A percentile compares a stretch with the other conserved stretches of the same genome.
Conservation (phyloP, 2,797 vertebrate genomes). For the Borostomias antarcticus region DNA sequence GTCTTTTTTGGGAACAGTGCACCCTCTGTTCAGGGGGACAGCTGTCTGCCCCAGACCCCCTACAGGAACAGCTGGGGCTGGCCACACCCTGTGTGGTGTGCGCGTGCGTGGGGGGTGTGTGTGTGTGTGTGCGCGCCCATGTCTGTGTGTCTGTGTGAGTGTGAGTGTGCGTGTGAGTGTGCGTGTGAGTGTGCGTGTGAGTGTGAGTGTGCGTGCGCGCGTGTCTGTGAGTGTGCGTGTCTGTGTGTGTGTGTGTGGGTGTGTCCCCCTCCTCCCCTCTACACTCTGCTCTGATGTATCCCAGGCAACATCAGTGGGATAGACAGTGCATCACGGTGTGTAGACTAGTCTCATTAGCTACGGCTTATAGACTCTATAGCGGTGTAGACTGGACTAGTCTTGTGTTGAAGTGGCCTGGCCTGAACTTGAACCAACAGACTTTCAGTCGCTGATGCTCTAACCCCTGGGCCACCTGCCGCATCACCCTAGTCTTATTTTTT, state of each 20-base stretch:
- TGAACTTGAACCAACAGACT: no score
- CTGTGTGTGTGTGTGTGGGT: not conserved
- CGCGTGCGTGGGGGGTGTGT: no score
- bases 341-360: no score
- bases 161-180: conserved; percentile 10
- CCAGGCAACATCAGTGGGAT: no score
- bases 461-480: no score
- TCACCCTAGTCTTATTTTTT: no score
- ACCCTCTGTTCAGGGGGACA: conserved; percentile 74
- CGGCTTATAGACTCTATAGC: no score
- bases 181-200: conserved; percentile 39
- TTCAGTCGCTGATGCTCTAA: no score
- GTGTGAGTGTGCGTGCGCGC: not conserved
- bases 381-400: no score
- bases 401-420: no score
- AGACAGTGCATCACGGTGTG: no score
- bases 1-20: conserved; percentile 70
- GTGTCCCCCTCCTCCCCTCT: conserved; percentile 18
- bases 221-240: conserved; percentile 19
- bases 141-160: conserved; percentile 35
- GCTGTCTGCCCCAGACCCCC: conserved; percentile 73
- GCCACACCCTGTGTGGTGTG: conserved; percentile 44
- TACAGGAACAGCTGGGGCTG: conserved; percentile 73
- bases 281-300: conserved; percentile 41
- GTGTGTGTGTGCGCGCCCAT: conserved; percentile 52